phyloP scores from a whole-genome alignment of 2,113 vertebrate genomes.

The Bos javanicus region DNA sequence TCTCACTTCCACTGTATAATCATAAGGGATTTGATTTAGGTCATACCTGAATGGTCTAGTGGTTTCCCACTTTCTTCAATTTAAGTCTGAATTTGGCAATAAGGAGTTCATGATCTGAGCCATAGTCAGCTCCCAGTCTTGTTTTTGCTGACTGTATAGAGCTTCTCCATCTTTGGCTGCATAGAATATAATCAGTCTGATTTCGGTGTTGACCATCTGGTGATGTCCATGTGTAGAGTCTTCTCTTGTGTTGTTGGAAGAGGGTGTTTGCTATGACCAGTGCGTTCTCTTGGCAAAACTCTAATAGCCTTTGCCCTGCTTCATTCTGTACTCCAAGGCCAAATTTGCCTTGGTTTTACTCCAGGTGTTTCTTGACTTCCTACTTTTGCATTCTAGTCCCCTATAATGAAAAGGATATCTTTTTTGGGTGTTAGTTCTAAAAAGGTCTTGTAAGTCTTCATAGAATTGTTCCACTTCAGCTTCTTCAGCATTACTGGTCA shows the following conservation, averaged over 20 bases:
- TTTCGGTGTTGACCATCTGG: not conserved
- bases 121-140: not conserved
- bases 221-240: not conserved
- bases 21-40: not conserved
- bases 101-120: not conserved
- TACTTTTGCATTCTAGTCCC: not conserved
- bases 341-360: not conserved
- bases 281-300: rapidly evolving
- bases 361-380: not conserved
- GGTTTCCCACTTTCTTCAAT: not conserved
- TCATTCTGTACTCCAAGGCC: not conserved
- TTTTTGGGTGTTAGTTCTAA: not conserved
- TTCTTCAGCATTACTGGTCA: not conserved
- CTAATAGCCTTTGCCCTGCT: not conserved
- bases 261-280: not conserved
- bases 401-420: not conserved
- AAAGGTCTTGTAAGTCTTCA: not conserved
- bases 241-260: not conserved
- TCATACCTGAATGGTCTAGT: not conserved
- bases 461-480: not conserved
- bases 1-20: not conserved
- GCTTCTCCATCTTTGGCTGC: not conserved
- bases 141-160: not conserved
- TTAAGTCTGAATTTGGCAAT: not conserved
- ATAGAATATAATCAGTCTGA: not conserved